phyloP scores from a whole-genome alignment of 2,888 invertebrate species.

The Ophion obscuratus region DNA sequence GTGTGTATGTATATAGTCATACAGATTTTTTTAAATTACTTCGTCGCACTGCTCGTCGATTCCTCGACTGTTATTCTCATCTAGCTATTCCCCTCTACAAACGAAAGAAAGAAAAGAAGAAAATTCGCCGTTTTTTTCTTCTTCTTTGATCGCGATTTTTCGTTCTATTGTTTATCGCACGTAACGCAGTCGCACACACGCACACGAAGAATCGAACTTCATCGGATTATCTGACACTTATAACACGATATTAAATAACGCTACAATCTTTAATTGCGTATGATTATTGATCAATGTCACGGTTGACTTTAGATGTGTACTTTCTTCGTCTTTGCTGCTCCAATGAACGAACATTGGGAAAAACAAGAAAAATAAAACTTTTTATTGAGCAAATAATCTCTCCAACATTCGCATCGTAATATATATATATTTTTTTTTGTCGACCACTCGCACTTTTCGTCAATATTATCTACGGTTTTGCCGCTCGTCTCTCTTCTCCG shows the following conservation, averaged over 20 bases:
- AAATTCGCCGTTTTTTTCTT: slow-evolving; percentile 27
- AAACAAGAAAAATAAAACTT: slow-evolving; percentile 26
- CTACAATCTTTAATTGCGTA: slow-evolving; percentile 3
- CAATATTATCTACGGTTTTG: too few species aligned
- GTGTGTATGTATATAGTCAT: slow-evolving; percentile 56
- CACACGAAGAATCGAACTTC: slow-evolving; percentile 37
- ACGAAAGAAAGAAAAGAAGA: neutral
- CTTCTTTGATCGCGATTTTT: neutral
- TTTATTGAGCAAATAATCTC: slow-evolving; percentile 62
- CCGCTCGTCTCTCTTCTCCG: neutral
- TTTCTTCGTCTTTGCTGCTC: neutral
- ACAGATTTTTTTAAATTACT: slow-evolving; percentile 50
- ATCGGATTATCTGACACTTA: slow-evolving; percentile 41
- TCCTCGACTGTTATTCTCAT: neutral
- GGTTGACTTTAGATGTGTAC: neutral
- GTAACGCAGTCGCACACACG: slow-evolving; percentile 6
- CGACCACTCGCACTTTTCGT: too few species aligned
- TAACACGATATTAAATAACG: neutral
- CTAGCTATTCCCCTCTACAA: neutral
- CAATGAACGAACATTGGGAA: neutral
- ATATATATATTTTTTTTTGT: neutral
- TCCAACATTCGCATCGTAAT: neutral
- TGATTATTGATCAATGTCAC: slow-evolving; percentile 21
- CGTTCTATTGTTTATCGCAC: slow-evolving; percentile 28
- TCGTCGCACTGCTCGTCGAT: slow-evolving; percentile 40